Evolutionary conservation across 2,888 invertebrate genomes (phyloP).

Genomic region (Malacosoma neustria): DNA sequence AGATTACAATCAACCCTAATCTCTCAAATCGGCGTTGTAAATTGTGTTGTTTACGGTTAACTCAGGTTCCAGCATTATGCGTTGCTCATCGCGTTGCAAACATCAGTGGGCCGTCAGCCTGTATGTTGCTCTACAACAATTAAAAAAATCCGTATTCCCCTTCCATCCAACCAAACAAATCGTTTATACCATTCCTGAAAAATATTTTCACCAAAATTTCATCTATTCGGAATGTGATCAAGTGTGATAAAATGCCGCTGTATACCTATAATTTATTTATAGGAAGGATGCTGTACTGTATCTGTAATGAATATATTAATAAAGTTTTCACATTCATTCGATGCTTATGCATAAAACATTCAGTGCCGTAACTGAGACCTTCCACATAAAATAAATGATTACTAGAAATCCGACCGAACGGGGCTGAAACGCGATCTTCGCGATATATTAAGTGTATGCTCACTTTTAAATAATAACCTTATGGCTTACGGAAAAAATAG

Average conservation of each 20-base stretch:
- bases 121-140: too few species aligned
- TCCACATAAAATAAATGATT: slow-evolving; percentile 58
- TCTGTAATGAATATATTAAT: slow-evolving; percentile 23
- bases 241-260: not conserved
- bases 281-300: not conserved
- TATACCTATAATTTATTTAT: not conserved
- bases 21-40: too few species aligned
- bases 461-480: too few species aligned
- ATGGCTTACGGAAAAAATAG: too few species aligned
- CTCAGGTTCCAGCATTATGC: too few species aligned
- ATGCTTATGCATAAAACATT: slow-evolving; percentile 43
- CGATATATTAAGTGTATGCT: too few species aligned
- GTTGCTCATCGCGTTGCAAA: too few species aligned
- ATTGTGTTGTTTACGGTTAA: too few species aligned
- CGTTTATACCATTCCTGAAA: not conserved
- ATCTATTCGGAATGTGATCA: not conserved
- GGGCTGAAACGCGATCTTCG: slow-evolving; percentile 10
- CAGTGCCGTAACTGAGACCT: slow-evolving; percentile 37
- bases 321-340: slow-evolving; percentile 37
- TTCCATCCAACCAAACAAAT: too few species aligned
- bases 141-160: too few species aligned
- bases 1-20: too few species aligned
- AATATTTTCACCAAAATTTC: not conserved
- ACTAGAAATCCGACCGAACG: slow-evolving; percentile 38
- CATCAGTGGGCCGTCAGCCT: too few species aligned